These are phyloP conservation scores for Leuciscus idus DNA, from an alignment of 2,113 vertebrate species.

Conservation along the genomic window DNA sequence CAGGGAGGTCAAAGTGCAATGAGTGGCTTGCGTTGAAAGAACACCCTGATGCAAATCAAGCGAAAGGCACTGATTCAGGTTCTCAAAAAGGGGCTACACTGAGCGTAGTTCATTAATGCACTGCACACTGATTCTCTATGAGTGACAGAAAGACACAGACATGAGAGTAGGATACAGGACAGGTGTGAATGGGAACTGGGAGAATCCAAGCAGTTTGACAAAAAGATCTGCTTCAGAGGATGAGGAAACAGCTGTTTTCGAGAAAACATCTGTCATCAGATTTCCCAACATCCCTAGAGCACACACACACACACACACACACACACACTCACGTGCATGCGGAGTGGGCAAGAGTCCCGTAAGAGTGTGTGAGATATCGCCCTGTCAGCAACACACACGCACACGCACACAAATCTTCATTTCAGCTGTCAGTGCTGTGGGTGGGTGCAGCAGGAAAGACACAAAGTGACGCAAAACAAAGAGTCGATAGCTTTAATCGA, in stretches of 20 bases:
- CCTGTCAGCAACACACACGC: constrained; percentile 36
- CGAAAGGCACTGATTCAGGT: not conserved
- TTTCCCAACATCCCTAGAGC: constrained; percentile 7
- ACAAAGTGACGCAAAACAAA: not conserved
- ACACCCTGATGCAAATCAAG: too few relatives aligned
- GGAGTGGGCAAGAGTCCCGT: constrained; percentile 1
- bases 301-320: not conserved
- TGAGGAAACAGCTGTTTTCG: constrained; percentile 2
- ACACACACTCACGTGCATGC: constrained; percentile 4
- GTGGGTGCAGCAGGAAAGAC: not conserved
- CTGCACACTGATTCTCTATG: not conserved
- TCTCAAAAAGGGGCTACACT: not conserved
- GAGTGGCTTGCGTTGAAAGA: not conserved
- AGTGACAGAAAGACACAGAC: not conserved
- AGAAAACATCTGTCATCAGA: constrained; percentile 30
- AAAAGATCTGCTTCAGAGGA: constrained; percentile 20
- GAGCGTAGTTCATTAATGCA: not conserved
- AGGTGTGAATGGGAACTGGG: constrained; percentile 15
- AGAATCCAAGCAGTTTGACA: constrained; percentile 19
- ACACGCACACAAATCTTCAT: constrained; percentile 32
- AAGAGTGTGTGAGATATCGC: constrained; percentile 25
- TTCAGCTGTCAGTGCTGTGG: constrained; percentile 13
- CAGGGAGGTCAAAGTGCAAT: not conserved
- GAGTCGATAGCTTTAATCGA: not conserved
- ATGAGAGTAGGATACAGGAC: constrained; percentile 61